Conservation (phyloP, 1,140 invertebrate species). For the Nephila pilipes region DNA sequence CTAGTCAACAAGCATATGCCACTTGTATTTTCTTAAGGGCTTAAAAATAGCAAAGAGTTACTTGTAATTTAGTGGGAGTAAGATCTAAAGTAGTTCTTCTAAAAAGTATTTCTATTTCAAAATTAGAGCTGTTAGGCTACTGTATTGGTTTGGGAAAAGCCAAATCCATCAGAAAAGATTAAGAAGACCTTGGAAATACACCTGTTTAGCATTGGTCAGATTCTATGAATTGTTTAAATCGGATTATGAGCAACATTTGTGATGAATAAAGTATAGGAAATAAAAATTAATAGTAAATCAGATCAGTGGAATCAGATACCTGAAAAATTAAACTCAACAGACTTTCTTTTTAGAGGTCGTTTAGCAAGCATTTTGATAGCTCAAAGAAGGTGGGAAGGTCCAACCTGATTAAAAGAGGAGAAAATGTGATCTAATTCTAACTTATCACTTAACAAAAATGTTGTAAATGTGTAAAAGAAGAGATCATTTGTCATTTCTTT, state of each 20-base stretch:
- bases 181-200: neutral
- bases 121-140: neutral
- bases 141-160: neutral
- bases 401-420: slow-evolving; percentile 22
- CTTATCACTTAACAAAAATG: slow-evolving; percentile 26
- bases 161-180: neutral
- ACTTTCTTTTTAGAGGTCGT: slow-evolving; percentile 9
- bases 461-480: slow-evolving; percentile 59
- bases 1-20: no score
- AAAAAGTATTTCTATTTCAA: no score
- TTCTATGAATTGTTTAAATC: neutral
- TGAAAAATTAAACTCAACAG: slow-evolving; percentile 13
- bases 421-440: slow-evolving; percentile 28
- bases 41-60: neutral
- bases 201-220: neutral
- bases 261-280: slow-evolving; percentile 24
- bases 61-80: no score
- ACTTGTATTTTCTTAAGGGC: neutral
- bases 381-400: slow-evolving; percentile 52
- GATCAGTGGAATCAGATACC: slow-evolving; percentile 8
- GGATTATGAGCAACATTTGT: neutral
- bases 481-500: neutral
- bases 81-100: no score
- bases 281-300: neutral
- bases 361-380: neutral